Base-by-base conservation (phyloP, 2,888 invertebrate genomes). In the Brachyopa scutellaris region DNA sequence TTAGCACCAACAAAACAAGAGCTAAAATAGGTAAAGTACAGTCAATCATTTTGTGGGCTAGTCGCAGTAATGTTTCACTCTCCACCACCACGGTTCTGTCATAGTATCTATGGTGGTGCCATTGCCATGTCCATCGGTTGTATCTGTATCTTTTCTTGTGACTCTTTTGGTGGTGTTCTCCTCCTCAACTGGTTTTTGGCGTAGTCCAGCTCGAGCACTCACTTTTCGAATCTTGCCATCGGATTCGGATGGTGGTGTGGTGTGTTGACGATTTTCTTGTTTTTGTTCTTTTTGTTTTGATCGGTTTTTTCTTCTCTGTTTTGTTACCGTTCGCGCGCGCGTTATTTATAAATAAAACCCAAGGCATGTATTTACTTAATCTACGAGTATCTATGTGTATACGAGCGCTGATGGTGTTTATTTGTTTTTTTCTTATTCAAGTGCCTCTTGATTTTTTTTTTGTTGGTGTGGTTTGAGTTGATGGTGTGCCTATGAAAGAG, bases 1-100 rank as follows among this genome's bases (percentile, higher is more conserved):
- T 13, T 9, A 45, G 36, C 45, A 15, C 17, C 11, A 26, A 64
- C 33, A n/a, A 47, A 26, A 26, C 57, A 36, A 70, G 80, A 82
- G 80, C 80, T 80, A 17, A 59, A 80, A 76, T 82, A 77, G 82
- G 66, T 82, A 82, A 82, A 82, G 82, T 82, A 82, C 82, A 82
- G 82, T 82, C 82, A 82, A 82, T 82, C 82, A 82, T 82, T 82
- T 77, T 76, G 77, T 82, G 77, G 77, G 77, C 76, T 82, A 82
- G 82, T 82, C 82, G 40, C 66, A 70, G 66, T 72, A 38, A 26
- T 31, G 38, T 72, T 66, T 53, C 33, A 57, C 36, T 64, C 59
- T 61, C 26, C 62, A n/a, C n/a, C n/a, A n/a, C n/a, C n/a, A n/a
- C 33, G 31, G 17, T 36, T 55, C 69, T 13, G 40, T 47, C 42